Evolutionary conservation across 2,113 vertebrate species (phyloP).

Genomic region (Pogona vitticeps): DNA sequence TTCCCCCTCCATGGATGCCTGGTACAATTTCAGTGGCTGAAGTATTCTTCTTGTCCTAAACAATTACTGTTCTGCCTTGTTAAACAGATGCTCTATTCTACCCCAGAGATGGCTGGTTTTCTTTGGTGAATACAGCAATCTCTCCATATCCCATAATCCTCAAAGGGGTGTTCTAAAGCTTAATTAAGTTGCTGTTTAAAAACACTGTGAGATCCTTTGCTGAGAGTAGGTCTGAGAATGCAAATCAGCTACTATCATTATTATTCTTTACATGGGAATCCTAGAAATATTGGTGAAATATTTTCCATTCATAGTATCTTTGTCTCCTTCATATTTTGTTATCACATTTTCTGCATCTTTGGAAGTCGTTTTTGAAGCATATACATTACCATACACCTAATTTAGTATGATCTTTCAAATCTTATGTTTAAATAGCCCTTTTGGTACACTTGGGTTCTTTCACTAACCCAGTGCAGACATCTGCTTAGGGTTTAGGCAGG

Average conservation of each 20-base stretch:
- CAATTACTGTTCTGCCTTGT: conserved; percentile 1
- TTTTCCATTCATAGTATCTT: not conserved
- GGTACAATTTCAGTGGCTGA: not conserved
- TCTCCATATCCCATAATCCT: not conserved
- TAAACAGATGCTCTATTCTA: conserved; percentile 30
- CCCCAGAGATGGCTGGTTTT: not conserved
- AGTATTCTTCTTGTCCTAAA: not conserved
- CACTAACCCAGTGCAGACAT: not conserved
- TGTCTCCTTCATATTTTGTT: not conserved
- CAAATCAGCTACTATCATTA: not conserved
- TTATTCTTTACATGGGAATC: not conserved
- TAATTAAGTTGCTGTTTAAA: conserved; percentile 14
- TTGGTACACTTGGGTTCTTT: not conserved
- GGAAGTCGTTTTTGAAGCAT: not conserved
- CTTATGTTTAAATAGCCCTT: not conserved
- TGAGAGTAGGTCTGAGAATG: not conserved
- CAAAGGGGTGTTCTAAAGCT: not conserved
- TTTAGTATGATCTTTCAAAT: not conserved
- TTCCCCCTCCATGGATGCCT: not conserved
- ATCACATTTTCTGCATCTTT: not conserved
- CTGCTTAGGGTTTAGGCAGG: too few species aligned
- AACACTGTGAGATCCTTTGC: not conserved
- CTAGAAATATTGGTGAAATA: not conserved
- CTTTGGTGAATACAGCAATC: not conserved
- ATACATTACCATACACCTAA: not conserved